A percentile compares a stretch with the other conserved stretches of the same genome.
Evolutionary conservation across 2,113 vertebrate genomes (phyloP).

Genomic region (Solea senegalensis): DNA sequence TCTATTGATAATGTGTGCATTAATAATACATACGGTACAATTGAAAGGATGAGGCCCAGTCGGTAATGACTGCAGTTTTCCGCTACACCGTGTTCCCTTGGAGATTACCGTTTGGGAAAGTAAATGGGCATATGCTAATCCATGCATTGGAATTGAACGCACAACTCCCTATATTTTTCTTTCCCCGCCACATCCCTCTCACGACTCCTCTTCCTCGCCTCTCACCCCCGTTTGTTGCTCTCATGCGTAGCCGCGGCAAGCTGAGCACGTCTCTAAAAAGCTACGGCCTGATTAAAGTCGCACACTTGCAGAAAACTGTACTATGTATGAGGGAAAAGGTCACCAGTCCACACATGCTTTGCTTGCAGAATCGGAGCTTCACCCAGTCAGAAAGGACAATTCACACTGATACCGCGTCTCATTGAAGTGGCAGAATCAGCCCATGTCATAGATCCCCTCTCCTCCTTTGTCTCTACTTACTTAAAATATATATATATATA

Average conservation of each 20-base stretch:
- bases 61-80: constrained; percentile 65
- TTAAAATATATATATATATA: no score
- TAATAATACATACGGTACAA: constrained; percentile 67
- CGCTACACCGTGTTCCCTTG: constrained; percentile 38
- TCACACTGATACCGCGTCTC: constrained; percentile 27
- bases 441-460: not conserved
- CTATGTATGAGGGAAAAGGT: constrained; percentile 61
- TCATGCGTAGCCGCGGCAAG: constrained; percentile 45
- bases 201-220: constrained; percentile 2
- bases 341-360: constrained; percentile 56
- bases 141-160: constrained; percentile 60
- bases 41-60: constrained; percentile 24
- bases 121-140: constrained; percentile 64
- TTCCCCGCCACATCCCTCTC: constrained; percentile 16
- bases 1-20: constrained; percentile 65
- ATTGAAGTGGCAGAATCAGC: constrained; percentile 17
- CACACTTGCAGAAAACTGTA: constrained; percentile 53
- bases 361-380: constrained; percentile 58
- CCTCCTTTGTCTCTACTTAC: no score
- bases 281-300: constrained; percentile 58
- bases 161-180: constrained; percentile 51
- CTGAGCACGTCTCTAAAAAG: constrained; percentile 39
- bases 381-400: constrained; percentile 34
- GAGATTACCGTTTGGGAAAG: constrained; percentile 54
- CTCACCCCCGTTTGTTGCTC: constrained; percentile 21